A percentile compares a stretch with the other conserved stretches of the same genome.
phyloP scores from a whole-genome alignment of 2,888 invertebrate genomes.

The Drosophila niveifrons region DNA sequence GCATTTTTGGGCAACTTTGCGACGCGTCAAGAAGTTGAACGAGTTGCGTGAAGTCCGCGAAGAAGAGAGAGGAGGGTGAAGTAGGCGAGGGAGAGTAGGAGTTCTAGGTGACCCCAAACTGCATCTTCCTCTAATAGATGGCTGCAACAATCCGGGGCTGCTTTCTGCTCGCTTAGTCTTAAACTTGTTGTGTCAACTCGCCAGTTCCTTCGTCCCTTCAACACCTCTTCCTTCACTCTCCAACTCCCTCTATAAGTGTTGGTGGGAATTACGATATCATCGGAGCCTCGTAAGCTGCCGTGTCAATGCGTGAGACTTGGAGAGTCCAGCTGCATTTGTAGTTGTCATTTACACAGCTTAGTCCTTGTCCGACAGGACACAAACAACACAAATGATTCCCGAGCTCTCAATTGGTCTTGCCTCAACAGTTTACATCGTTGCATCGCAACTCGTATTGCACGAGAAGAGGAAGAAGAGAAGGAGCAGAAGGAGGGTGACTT shows the following conservation, averaged over 20 bases:
- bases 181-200: constrained; percentile 32
- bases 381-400: constrained; percentile 42
- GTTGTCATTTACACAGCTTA: constrained; percentile 56
- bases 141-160: constrained; percentile 44
- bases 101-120: constrained; percentile 31
- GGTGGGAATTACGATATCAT: constrained; percentile 56
- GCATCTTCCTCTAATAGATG: constrained; percentile 45
- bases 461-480: neutral
- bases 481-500: constrained; percentile 19
- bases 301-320: constrained; percentile 44
- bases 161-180: constrained; percentile 16
- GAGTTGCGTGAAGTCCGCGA: constrained; percentile 7
- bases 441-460: constrained; percentile 38
- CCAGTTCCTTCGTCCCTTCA: constrained; percentile 7
- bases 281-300: constrained; percentile 42
- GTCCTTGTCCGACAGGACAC: constrained; percentile 61
- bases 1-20: constrained; percentile 71
- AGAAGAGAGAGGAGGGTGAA: neutral
- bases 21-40: constrained; percentile 39
- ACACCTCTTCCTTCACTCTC: neutral
- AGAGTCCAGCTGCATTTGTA: constrained; percentile 12
- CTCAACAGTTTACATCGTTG: constrained; percentile 28
- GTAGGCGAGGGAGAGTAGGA: neutral
- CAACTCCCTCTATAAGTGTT: constrained; percentile 11
- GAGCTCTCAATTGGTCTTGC: constrained; percentile 49